Percentiles rank a stretch among this genome's conserved stretches.
These are phyloP conservation scores for Sphaerolaimus hirsutus DNA, from an alignment of 2,888 invertebrate genomes.

Conservation along the genomic window DNA sequence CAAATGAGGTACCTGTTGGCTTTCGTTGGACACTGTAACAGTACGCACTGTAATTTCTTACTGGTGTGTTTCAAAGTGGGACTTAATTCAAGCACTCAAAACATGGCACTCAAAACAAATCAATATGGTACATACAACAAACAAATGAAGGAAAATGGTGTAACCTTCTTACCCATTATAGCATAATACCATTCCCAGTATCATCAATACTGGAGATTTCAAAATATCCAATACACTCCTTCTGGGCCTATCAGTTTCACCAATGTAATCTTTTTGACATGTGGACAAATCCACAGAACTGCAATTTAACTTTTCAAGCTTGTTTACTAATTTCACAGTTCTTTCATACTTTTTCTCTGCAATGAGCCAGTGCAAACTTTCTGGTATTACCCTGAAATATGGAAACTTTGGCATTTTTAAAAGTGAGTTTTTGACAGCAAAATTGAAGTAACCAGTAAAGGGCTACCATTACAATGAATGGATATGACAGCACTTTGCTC, in stretches of 20 bases:
- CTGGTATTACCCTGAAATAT: not conserved
- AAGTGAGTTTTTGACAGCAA: too few relatives aligned
- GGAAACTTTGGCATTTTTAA: too few relatives aligned
- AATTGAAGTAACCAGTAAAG: too few relatives aligned
- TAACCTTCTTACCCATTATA: not conserved
- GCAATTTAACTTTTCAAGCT: not conserved
- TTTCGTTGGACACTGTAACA: too few relatives aligned
- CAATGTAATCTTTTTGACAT: not conserved
- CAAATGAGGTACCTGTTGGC: too few relatives aligned
- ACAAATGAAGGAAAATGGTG: not conserved
- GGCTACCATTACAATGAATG: too few relatives aligned
- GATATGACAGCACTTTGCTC: too few relatives aligned
- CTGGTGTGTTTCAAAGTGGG: too few relatives aligned
- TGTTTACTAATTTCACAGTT: not conserved
- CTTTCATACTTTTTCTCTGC: not conserved
- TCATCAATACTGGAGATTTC: not conserved
- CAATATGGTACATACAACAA: not conserved
- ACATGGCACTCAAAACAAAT: too few relatives aligned
- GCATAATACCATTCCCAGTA: not conserved
- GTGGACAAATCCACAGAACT: not conserved
- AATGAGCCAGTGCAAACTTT: not conserved
- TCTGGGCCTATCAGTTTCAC: not conserved
- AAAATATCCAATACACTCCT: not conserved
- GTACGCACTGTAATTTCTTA: too few relatives aligned
- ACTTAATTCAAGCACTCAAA: too few relatives aligned